Evolutionary conservation across 1,140 invertebrate genomes (phyloP).

Genomic region (Drosophila bocki): DNA sequence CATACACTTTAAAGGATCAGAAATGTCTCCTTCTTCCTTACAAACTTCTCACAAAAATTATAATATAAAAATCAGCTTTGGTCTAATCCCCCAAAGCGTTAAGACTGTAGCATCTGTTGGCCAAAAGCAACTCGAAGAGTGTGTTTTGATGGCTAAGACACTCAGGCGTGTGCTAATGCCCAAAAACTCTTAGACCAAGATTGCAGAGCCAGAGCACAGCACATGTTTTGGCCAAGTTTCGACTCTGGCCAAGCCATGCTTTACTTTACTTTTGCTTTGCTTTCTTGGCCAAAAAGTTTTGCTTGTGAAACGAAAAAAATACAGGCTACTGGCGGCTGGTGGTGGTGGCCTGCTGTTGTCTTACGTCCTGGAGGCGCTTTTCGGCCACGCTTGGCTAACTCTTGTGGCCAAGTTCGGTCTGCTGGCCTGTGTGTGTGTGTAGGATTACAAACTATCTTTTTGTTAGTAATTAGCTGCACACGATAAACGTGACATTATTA

Average conservation of each 20-base stretch:
- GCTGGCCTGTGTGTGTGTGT: slow-evolving; percentile 31
- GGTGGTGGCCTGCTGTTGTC: slow-evolving; percentile 27
- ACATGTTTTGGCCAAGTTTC: slow-evolving; percentile 78
- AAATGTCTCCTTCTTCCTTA: too few relatives aligned
- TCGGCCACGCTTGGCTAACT: slow-evolving; percentile 72
- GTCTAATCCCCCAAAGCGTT: slow-evolving; percentile 12
- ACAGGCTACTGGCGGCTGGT: slow-evolving; percentile 56
- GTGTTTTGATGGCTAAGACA: slow-evolving; percentile 59
- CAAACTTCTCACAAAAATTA: too few relatives aligned
- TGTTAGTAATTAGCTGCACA: slow-evolving; percentile 83
- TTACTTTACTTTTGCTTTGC: neutral
- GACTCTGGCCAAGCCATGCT: neutral
- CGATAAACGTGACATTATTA: slow-evolving; percentile 84
- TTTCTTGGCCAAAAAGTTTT: slow-evolving; percentile 41
- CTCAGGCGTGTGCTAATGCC: slow-evolving; percentile 78
- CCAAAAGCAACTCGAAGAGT: slow-evolving; percentile 1
- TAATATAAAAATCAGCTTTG: neutral
- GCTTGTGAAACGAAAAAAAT: slow-evolving; percentile 22
- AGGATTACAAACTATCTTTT: slow-evolving; percentile 83
- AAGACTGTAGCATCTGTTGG: slow-evolving; percentile 28
- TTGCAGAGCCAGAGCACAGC: slow-evolving; percentile 31
- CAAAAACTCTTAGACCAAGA: slow-evolving; percentile 69
- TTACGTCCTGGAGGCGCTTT: slow-evolving; percentile 66
- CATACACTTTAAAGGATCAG: too few relatives aligned
- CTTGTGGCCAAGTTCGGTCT: slow-evolving; percentile 25